Conservation (phyloP, 2,888 invertebrate genomes). For the Chelonus formosanus region DNA sequence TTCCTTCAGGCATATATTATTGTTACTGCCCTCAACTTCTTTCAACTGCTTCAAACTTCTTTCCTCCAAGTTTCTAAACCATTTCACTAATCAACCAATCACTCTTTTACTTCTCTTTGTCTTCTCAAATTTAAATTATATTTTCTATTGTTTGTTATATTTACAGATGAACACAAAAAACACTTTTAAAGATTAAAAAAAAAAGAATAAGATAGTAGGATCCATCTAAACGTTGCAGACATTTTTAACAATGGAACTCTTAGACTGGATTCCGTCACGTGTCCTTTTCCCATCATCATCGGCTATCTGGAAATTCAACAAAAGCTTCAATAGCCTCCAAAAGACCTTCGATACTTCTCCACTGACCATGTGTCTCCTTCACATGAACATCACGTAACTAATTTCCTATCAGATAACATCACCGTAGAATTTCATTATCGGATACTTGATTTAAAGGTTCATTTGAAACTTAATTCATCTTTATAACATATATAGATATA, state of each 20-base stretch:
- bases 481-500: background rate
- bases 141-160: background rate
- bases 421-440: constrained; percentile 51
- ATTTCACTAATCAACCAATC: too few relatives aligned
- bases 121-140: background rate
- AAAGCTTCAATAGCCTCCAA: constrained; percentile 43
- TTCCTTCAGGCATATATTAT: constrained; percentile 23
- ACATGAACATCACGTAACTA: constrained; percentile 53
- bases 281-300: constrained; percentile 48
- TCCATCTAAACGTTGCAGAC: background rate
- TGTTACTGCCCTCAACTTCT: too few relatives aligned
- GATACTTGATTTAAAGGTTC: constrained; percentile 18
- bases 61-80: too few relatives aligned
- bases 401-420: constrained; percentile 55
- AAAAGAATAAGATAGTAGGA: background rate
- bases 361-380: constrained; percentile 18
- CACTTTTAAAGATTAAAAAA: background rate
- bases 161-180: background rate
- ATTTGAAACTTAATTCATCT: background rate
- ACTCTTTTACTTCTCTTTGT: too few relatives aligned
- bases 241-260: constrained; percentile 17
- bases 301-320: constrained; percentile 13
- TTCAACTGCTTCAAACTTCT: too few relatives aligned
- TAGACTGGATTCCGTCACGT: constrained; percentile 52
- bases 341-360: constrained; percentile 37